Base-by-base conservation (phyloP, 2,888 invertebrate genomes). In the Catocala sponsa region DNA sequence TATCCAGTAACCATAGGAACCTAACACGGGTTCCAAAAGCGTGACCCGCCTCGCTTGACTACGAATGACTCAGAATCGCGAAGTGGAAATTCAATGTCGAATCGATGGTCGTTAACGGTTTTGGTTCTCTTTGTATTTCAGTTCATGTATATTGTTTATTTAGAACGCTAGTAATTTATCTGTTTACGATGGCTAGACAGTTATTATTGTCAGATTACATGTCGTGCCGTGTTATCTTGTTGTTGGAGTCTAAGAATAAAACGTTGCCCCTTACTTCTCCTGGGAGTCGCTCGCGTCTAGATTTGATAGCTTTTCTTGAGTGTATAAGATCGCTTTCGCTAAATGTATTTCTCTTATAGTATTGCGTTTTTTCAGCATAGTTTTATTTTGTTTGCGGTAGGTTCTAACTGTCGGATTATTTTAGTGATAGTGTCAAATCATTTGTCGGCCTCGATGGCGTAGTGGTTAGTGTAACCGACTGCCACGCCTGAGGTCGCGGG, bases 1-100 rank as follows among this genome's bases (percentile, higher is more conserved):
- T 43, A 59, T 32, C 41, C 9, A 0, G 57, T 70, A 61, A 10
- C 70, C 57, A 62, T 63, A 44, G 71, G 12, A 71, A 74, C 62
- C 0, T 0, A 15, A 38, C 12, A n/a, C 42, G 32, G 43, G 41
- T 10, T 53, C 13, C 51, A 67, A 64, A 53, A 74, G 55, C 75
- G 68, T 67, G 68, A 68, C 61, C 12, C 50, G 49, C 38, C 47
- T 61, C 59, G 63, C 53, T 70, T 60, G 50, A 54, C 59, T 60
- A 46, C 15, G 49, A 66, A 56, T 68, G 70, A 70, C 44, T 66
- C 59, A 63, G 58, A 66, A 56, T 32, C 55, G 32, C 48, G 54
- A 44, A 33, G 38, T 55, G 50, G 48, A 60, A 70, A 64, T 56
- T 70, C 57, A 64, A 64, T 62, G 59, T 11, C 55, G 6, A 54